These are phyloP conservation scores for Pinna nobilis DNA, from an alignment of 1,140 invertebrate genomes.

Conservation along the genomic window DNA sequence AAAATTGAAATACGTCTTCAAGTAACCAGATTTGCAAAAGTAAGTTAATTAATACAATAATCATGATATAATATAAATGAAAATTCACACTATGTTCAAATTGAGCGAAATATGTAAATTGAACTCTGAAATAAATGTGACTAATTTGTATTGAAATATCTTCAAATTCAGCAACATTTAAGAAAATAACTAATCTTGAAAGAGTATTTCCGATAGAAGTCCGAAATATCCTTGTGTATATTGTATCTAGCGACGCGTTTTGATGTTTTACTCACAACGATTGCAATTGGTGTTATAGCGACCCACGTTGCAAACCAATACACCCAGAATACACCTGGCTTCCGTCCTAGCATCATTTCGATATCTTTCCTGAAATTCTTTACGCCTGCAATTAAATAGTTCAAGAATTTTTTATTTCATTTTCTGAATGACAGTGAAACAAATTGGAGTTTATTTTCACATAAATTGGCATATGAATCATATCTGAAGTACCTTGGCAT, in stretches of 20 bases:
- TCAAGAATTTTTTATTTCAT: neutral
- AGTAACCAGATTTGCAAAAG: too few species aligned
- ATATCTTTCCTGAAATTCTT: slow-evolving; percentile 78
- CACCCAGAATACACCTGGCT: slow-evolving; percentile 67
- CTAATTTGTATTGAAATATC: too few species aligned
- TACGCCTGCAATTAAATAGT: slow-evolving; percentile 43
- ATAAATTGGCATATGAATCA: neutral
- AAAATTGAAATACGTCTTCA: too few species aligned
- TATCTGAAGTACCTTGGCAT: too few species aligned
- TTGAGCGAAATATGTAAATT: too few species aligned
- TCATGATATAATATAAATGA: too few species aligned
- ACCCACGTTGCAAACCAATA: slow-evolving; percentile 74
- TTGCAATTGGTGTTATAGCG: slow-evolving; percentile 53
- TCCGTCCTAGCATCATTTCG: slow-evolving; percentile 81
- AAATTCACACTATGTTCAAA: too few species aligned
- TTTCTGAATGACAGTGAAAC: neutral
- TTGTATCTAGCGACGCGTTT: neutral
- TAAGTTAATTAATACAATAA: too few species aligned
- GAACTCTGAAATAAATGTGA: too few species aligned
- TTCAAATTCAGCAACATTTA: neutral
- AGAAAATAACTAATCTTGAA: neutral
- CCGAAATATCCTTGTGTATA: neutral
- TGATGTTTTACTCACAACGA: slow-evolving; percentile 44
- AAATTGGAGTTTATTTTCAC: neutral
- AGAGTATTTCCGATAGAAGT: neutral